Evolutionary conservation across 2,797 vertebrate species (phyloP).

Genomic region (Hypotaenidia philippensis): DNA sequence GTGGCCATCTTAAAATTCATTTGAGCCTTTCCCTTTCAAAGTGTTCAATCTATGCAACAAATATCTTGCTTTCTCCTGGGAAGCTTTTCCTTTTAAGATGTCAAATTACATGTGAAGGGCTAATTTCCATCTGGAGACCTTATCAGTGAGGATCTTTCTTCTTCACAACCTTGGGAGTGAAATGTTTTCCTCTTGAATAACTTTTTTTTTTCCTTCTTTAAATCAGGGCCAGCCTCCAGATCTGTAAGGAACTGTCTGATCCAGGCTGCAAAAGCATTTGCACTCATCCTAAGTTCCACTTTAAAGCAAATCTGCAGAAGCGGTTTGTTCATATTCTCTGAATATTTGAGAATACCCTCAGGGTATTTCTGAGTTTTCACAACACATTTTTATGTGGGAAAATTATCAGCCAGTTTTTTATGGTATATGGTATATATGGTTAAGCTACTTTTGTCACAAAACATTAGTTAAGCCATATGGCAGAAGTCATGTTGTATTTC

Average conservation of each 20-base stretch:
- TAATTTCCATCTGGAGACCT: slow-evolving; percentile 67
- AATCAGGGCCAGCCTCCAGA: background rate
- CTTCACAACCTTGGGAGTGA: slow-evolving; percentile 43
- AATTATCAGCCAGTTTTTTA: background rate
- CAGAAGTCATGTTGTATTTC: background rate
- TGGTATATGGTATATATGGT: background rate
- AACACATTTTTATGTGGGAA: background rate
- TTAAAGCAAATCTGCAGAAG: background rate
- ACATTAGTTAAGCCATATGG: background rate
- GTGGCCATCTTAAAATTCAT: slow-evolving; percentile 40
- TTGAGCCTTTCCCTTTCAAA: slow-evolving; percentile 33
- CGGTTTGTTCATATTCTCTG: background rate
- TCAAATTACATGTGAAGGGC: slow-evolving; percentile 74
- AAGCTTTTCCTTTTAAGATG: slow-evolving; percentile 64
- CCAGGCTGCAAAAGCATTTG: background rate
- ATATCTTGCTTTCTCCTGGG: slow-evolving; percentile 60
- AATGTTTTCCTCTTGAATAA: slow-evolving; percentile 54
- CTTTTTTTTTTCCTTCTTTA: background rate
- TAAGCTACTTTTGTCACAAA: background rate
- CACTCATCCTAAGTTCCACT: background rate
- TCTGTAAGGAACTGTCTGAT: background rate
- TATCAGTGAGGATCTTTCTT: slow-evolving; percentile 50
- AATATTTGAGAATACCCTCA: background rate
- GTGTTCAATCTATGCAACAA: slow-evolving; percentile 48
- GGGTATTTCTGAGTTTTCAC: background rate